phyloP scores from a whole-genome alignment of 2,797 vertebrate species.

The Neomorphus geoffroyi region DNA sequence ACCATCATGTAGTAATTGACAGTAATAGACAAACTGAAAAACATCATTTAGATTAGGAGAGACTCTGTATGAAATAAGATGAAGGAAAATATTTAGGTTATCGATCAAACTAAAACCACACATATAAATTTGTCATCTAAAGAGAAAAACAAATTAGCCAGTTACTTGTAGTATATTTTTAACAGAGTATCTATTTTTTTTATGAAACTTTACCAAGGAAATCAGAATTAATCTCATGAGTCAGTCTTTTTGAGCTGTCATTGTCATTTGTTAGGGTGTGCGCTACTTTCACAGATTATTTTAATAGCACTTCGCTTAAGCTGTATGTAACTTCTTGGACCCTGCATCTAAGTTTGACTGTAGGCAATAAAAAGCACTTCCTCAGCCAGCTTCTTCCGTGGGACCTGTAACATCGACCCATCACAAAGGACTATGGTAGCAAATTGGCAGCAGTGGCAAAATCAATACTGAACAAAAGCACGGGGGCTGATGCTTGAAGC shows the following conservation, averaged over 20 bases:
- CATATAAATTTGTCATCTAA: constrained; percentile 21
- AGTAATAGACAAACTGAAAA: constrained; percentile 43
- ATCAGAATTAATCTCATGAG: neutral
- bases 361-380: neutral
- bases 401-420: neutral
- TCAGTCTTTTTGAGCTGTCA: neutral
- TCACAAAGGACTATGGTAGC: neutral
- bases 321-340: neutral
- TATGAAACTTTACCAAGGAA: constrained; percentile 30
- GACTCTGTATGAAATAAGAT: neutral
- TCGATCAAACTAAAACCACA: constrained; percentile 38
- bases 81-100: constrained; percentile 11
- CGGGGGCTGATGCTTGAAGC: neutral
- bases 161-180: neutral
- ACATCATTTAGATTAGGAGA: constrained; percentile 33
- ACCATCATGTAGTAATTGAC: constrained; percentile 39
- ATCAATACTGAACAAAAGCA: neutral
- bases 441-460: neutral
- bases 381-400: neutral
- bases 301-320: neutral
- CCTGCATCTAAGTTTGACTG: accelerated
- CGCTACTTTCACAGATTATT: neutral
- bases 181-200: neutral
- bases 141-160: constrained; percentile 18
- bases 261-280: neutral